Conservation (phyloP, 2,888 invertebrate species). For the Pachymerium ferrugineum region DNA sequence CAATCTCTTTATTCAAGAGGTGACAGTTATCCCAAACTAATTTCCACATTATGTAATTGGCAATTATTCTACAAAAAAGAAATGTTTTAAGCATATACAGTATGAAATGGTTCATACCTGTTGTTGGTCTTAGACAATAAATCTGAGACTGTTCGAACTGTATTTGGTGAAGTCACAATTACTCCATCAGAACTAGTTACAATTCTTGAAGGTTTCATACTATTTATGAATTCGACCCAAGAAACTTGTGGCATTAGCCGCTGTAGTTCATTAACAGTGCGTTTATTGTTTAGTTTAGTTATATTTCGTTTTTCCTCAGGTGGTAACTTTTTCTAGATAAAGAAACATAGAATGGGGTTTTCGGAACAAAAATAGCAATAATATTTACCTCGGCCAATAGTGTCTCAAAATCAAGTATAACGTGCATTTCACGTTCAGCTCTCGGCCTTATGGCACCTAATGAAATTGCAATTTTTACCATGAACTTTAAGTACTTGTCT, state of each 20-base stretch:
- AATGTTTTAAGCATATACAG: neutral
- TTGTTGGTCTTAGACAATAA: neutral
- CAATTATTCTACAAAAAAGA: conserved; percentile 54
- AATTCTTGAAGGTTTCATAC: neutral
- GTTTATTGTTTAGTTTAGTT: neutral
- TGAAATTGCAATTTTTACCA: neutral
- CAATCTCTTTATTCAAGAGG: conserved; percentile 54
- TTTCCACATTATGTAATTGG: conserved; percentile 91
- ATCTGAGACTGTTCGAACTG: neutral
- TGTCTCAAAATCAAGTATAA: neutral
- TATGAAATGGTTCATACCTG: neutral
- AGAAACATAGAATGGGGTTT: neutral
- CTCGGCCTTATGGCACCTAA: neutral
- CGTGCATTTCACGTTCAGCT: neutral
- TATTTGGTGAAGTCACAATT: neutral
- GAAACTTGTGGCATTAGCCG: neutral
- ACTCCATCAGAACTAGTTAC: neutral
- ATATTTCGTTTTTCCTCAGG: neutral
- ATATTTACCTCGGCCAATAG: neutral
- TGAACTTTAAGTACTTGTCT: neutral
- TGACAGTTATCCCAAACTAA: conserved; percentile 64
- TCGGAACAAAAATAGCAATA: neutral
- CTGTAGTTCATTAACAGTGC: neutral
- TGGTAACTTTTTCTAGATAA: neutral
- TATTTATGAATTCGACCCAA: neutral